Conservation (phyloP, 1,140 invertebrate genomes). For the Eubasilissa regina region DNA sequence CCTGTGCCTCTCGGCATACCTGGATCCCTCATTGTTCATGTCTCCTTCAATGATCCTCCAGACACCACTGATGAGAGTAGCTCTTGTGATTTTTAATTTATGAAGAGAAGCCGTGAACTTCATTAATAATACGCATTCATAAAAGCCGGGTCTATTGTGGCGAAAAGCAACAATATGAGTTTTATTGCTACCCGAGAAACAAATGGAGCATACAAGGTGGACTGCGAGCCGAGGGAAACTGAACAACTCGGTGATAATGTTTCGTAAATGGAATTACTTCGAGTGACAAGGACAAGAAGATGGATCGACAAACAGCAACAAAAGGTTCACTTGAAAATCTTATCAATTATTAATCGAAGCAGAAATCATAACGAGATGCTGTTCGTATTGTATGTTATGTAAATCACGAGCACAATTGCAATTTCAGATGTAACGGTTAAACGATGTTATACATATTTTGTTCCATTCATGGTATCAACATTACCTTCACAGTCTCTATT, state of each 20-base stretch:
- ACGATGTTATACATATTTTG: too few relatives aligned
- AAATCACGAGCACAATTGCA: too few relatives aligned
- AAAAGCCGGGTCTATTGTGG: constrained; percentile 36
- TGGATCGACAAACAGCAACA: background rate
- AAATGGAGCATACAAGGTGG: constrained; percentile 28
- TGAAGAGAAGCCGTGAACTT: constrained; percentile 55
- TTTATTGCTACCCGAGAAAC: constrained; percentile 37
- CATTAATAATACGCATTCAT: constrained; percentile 56
- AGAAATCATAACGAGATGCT: too few relatives aligned
- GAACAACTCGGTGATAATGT: constrained; percentile 14
- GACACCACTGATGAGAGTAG: constrained; percentile 43
- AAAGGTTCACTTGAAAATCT: too few relatives aligned
- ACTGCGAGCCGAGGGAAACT: constrained; percentile 5
- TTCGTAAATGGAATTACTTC: background rate
- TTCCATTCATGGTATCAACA: too few relatives aligned
- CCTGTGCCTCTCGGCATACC: constrained; percentile 1
- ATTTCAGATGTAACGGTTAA: too few relatives aligned
- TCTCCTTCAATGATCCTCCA: constrained; percentile 55
- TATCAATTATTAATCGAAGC: too few relatives aligned
- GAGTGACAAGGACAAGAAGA: background rate
- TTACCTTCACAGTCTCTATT: too few relatives aligned
- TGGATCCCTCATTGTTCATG: constrained; percentile 47
- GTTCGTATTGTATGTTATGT: too few relatives aligned
- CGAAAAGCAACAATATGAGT: constrained; percentile 33
- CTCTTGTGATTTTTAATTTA: constrained; percentile 58